Percentiles rank a stretch among this genome's conserved stretches.
Evolutionary conservation across 2,797 vertebrate genomes (phyloP).

Genomic region (Trachurus trachurus): DNA sequence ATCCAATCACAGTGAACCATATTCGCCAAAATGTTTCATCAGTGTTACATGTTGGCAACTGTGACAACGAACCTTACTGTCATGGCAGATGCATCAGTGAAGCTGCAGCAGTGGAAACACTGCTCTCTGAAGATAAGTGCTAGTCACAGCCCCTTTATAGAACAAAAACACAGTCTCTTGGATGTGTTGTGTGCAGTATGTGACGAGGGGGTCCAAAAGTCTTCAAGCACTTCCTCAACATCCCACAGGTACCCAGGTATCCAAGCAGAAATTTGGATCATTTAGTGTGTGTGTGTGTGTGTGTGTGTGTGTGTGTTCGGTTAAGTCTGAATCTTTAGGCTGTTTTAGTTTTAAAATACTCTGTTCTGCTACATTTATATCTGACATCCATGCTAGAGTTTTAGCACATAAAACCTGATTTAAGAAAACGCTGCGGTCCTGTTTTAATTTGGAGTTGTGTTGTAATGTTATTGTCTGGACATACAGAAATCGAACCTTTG

Average conservation of each 20-base stretch:
- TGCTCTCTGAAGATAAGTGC: conserved; percentile 45
- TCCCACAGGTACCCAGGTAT: background rate
- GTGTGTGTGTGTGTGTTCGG: too few species aligned
- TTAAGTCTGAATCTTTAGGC: too few species aligned
- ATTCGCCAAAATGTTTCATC: conserved; percentile 62
- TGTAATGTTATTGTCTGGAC: too few species aligned
- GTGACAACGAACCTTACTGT: conserved; percentile 40
- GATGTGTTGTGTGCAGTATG: background rate
- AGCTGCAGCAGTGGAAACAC: conserved; percentile 16
- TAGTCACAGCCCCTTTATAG: conserved; percentile 25
- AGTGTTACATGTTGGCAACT: conserved; percentile 33
- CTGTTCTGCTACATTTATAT: too few species aligned
- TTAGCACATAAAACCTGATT: too few species aligned
- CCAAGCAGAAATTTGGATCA: background rate
- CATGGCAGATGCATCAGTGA: conserved; percentile 32
- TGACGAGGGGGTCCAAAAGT: background rate
- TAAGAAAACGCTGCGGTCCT: too few species aligned
- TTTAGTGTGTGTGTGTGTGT: too few species aligned
- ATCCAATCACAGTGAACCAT: conserved; percentile 51
- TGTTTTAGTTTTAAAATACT: too few species aligned
- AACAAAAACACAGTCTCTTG: conserved; percentile 20
- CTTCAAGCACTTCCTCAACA: background rate
- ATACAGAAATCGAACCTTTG: too few species aligned
- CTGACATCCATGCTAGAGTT: too few species aligned
- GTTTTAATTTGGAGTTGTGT: too few species aligned